Conservation (phyloP, 2,888 invertebrate species). For the Busseola fusca region DNA sequence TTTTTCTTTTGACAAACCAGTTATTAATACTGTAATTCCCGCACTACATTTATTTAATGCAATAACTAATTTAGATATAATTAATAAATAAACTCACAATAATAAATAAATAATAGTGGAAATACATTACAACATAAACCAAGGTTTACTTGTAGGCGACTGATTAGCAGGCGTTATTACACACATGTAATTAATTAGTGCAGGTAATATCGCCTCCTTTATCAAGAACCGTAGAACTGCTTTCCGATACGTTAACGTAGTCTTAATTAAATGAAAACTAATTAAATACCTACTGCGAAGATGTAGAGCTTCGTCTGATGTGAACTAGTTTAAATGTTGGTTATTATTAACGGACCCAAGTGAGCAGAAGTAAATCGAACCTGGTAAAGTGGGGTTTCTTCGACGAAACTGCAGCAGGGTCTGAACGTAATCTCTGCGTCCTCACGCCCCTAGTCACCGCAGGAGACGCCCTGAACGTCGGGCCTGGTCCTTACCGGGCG, state of each 20-base stretch:
- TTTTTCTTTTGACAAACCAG: not conserved
- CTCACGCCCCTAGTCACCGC: no score
- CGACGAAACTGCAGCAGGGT: not conserved
- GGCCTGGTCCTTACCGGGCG: no score
- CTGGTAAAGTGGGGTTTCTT: not conserved
- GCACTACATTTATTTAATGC: not conserved
- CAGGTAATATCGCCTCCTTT: conserved; percentile 38
- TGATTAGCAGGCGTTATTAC: conserved; percentile 31
- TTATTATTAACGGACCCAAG: not conserved
- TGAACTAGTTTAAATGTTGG: not conserved
- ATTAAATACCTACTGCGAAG: conserved; percentile 13
- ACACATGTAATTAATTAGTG: conserved; percentile 55
- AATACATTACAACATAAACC: conserved; percentile 34
- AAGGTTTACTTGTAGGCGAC: conserved; percentile 12
- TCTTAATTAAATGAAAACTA: conserved; percentile 44
- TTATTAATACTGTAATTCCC: not conserved
- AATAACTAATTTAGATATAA: not conserved
- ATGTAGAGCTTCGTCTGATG: not conserved
- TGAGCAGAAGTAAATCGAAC: not conserved
- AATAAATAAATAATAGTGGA: conserved; percentile 28
- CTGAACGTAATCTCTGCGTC: no score
- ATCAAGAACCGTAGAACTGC: conserved; percentile 39
- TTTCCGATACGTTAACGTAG: conserved; percentile 43
- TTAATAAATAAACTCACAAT: conserved; percentile 34
- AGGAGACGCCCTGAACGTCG: no score